These are phyloP conservation scores for Castor canadensis DNA, from an alignment of 2,113 vertebrate genomes.

Conservation along the genomic window DNA sequence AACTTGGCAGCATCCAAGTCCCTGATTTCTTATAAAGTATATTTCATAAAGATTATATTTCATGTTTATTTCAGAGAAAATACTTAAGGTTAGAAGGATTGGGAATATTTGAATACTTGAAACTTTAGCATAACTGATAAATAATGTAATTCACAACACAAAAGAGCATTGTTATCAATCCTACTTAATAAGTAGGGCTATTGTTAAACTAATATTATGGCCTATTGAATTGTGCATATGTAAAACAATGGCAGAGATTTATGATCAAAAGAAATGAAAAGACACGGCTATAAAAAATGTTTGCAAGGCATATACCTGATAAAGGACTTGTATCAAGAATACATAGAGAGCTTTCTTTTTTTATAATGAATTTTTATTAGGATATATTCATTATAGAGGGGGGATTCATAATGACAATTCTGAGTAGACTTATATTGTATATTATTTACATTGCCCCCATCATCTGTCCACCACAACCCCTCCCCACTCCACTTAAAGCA, in stretches of 20 bases:
- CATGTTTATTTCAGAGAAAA: conserved; percentile 14
- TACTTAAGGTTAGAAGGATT: not conserved
- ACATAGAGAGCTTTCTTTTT: no score
- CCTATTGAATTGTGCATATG: not conserved
- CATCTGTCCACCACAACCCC: no score
- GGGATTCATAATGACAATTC: no score
- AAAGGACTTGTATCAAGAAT: no score
- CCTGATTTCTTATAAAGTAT: not conserved
- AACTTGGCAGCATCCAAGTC: not conserved
- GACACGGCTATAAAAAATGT: not conserved
- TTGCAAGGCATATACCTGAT: not conserved
- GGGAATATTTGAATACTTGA: not conserved
- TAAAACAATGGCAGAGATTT: not conserved
- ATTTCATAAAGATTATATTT: not conserved
- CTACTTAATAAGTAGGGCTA: not conserved
- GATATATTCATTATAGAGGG: no score
- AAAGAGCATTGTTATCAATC: not conserved
- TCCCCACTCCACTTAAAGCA: no score
- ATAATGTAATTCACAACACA: not conserved
- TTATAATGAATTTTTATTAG: no score
- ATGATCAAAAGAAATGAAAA: not conserved
- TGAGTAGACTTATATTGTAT: no score
- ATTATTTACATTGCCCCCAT: no score
- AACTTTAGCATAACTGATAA: not conserved
- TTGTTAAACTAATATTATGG: not conserved